Evolutionary conservation across 1,140 invertebrate species (phyloP), one percentile per base, ranked within the genome.

Genomic region (Hydropsyche tenuis): DNA sequence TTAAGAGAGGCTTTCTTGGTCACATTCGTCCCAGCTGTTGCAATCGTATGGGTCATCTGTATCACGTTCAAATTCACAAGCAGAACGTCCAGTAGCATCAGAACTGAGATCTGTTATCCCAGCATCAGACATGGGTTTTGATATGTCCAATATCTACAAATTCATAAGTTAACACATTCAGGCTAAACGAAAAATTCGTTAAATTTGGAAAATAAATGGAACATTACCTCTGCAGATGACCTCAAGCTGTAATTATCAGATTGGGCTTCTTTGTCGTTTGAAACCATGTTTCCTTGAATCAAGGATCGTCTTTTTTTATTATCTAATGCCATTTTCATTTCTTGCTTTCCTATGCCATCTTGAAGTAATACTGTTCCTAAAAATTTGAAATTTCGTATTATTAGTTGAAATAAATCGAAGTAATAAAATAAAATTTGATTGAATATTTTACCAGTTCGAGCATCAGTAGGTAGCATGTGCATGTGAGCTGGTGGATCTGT

Each of bases 21-120:
- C 84, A 79, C 84, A 85, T 80, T 85, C 84, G 78, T 85, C 83
- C 84, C 83, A 85, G 79, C 82, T 84, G 78, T 85, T 84, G 78
- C 83, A 85, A 65, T 84, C 83, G 79, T 85, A 85, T 45, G 82
- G 83, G 73, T 86, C 84, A 70, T 85, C 85, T 77, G 81, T 82
- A 70, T 86, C 85, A 77, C 83, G 84, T 79, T 86, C 85, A 73
- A 86, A 85, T 75, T 86, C 85, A 76, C 84, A 85, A 22, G 85
- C 85, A 7, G 84, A 84, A 78, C 84, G 83, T 4, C 85, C 85
- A 0, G 85, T 86, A 65, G 85, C 85, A 78, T 86, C 85, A 12
- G 85, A 86, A 46, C 84, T 85, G 18, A 86, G 82, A 78, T 86
- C 85, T 0, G 84, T 85, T 0, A 85, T 77, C 4, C 83, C 84